Evolutionary conservation across 2,113 vertebrate species (phyloP), one percentile per base, ranked within the genome.

Genomic region (Platysternon megacephalum): DNA sequence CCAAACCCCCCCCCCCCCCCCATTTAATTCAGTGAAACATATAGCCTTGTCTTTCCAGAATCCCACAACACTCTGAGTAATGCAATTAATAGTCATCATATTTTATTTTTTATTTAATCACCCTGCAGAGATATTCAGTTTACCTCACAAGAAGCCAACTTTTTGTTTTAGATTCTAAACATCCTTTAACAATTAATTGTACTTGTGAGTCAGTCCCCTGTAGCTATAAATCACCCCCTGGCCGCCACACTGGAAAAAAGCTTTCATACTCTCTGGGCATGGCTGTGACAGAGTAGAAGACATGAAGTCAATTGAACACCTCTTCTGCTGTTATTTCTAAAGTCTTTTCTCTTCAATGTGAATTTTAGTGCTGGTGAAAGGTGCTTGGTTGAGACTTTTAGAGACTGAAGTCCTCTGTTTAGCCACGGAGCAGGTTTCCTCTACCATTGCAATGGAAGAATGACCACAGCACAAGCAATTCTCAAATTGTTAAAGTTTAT

Each of bases 291-390:
- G 28, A 29, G 2, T 24, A 48, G 74, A 88, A 86, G 13, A n/a
- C 58, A 56, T 44, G 0, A 0, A 48, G 19, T n/a, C 24, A 68
- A 68, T 2, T 21, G 28, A 91, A n/a, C 0, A 1, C 8, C n/a
- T 49, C 29, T 48, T 72, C 79, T 68, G 52, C 11, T 65, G 11
- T 68, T 89, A 12, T 95, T 85, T 83, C 72, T 78, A 90, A 28
- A 42, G 82, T 14, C n/a, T 32, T 92, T 74, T 61, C 11, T 21
- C 81, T 85, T 84, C 48, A 21, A 22, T 86, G n/a, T 56, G 53
- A 79, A 85, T 56, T n/a, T 32, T 83, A 46, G 83, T 29, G 35
- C 0, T 0, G 5, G 22, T 14, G 48, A 83, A 42, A 88, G 68
- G 8, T 72, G 19, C 29, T 72, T 87, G 11, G 22, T 91, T 74